These are phyloP conservation scores for Rhamphomyia laevipes DNA, from an alignment of 2,888 invertebrate species.

Conservation along the genomic window DNA sequence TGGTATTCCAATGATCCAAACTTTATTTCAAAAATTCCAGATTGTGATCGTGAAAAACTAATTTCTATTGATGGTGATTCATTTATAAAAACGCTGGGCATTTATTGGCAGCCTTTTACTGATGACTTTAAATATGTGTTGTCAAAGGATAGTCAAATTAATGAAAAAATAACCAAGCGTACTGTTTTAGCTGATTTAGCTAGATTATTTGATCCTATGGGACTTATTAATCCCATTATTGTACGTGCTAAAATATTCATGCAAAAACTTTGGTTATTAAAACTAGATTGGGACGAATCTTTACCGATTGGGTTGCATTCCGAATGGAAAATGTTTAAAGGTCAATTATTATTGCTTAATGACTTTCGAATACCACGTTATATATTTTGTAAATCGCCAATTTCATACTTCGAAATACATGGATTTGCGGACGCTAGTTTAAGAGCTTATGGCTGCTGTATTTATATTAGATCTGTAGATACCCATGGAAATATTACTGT, in stretches of 20 bases:
- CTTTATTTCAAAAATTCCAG: too few species aligned
- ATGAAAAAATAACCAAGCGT: background rate
- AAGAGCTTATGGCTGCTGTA: too few species aligned
- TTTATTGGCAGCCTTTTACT: background rate
- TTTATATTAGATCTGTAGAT: too few species aligned
- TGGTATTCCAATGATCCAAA: too few species aligned
- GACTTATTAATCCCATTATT: too few species aligned
- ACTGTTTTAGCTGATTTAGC: background rate
- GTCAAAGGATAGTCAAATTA: background rate
- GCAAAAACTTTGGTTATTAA: too few species aligned
- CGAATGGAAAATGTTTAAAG: background rate
- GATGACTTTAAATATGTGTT: background rate
- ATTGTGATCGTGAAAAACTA: background rate
- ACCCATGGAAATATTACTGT: too few species aligned
- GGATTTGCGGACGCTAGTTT: background rate
- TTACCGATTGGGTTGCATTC: too few species aligned
- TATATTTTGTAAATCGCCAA: background rate
- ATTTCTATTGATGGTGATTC: background rate
- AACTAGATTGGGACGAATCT: too few species aligned
- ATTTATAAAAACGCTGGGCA: background rate
- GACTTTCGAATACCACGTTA: background rate
- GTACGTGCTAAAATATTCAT: too few species aligned
- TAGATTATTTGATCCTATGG: constrained; percentile 11
- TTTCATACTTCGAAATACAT: too few species aligned
- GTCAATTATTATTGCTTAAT: background rate